Base-by-base conservation (phyloP, 2,113 vertebrate genomes). In the Chaetura pelagica region DNA sequence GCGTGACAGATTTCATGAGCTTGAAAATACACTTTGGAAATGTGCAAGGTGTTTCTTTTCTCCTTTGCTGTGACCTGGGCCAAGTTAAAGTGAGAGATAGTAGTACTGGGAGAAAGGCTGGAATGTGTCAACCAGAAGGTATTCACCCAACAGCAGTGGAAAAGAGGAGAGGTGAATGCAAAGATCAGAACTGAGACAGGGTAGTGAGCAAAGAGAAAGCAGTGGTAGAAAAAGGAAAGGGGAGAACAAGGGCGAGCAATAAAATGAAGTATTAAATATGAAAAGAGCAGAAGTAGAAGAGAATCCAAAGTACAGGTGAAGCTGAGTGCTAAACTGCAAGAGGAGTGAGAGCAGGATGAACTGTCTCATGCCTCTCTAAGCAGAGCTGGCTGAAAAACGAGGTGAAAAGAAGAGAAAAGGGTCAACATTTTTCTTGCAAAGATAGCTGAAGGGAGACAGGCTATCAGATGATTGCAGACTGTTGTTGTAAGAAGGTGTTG, bases 341-440 rank as follows among this genome's bases (percentile, higher is more conserved):
- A 76, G 16, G 44, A 72, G 14, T 0, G 2, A 34, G 38, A 58
- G 17, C 57, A 48, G 57, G 38, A 48, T 0, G 1, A 13, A 24
- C 44, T 18, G 23, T 22, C 10, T 27, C 3, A 5, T 22, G 42
- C 21, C 27, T 49, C 44, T 76, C 3, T 38, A 9, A 30, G 51
- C 44, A 76, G 57, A 64, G 42, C 35, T 58, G 35, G 49, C 17
- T n/a, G 62, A n/a, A 57, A 51, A 84, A 62, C 21, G 22, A 63
- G 59, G 30, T n/a, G 44, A 75, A 29, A 20, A 9, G 38, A 20
- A 9, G 38, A 63, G 84, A 71, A 13, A 9, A 62, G 22, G 6
- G 22, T 21, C 46, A 90, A 16, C 7, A 13, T 42, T 75, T 63
- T 49, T 58, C 34, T 7, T 15, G 20, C 51, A 14, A 32, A 68